Evolutionary conservation across 2,888 invertebrate genomes (phyloP).

Genomic region (Ormyrus thymus): DNA sequence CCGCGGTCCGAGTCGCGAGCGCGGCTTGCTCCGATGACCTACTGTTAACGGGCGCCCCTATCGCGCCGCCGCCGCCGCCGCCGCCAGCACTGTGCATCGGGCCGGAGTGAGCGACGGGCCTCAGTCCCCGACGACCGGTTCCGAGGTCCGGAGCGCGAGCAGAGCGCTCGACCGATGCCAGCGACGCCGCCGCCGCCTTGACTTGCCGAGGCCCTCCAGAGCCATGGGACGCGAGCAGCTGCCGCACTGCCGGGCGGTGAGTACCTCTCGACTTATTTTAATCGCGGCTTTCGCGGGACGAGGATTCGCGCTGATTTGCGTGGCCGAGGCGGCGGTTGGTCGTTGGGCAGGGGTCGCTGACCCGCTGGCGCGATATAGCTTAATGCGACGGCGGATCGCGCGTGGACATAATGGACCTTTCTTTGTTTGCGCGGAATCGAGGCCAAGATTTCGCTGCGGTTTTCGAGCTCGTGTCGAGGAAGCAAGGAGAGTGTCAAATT

Average conservation of each 20-base stretch:
- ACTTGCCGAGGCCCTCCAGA: conserved; percentile 14
- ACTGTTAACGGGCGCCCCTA: conserved; percentile 65
- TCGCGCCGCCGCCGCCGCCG: neutral
- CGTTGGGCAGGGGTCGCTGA: conserved; percentile 12
- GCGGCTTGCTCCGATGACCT: conserved; percentile 70
- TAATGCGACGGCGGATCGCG: conserved; percentile 13
- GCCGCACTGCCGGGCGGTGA: conserved; percentile 30
- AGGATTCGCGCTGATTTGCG: neutral
- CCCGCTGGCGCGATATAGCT: conserved; percentile 16
- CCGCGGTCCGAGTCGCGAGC: conserved; percentile 52
- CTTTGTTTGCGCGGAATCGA: conserved; percentile 35
- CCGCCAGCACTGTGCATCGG: neutral
- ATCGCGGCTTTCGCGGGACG: no score
- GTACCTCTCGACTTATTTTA: neutral
- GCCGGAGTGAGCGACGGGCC: conserved; percentile 7
- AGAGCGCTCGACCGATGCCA: conserved; percentile 28
- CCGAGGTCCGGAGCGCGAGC: conserved; percentile 61
- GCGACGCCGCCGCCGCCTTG: neutral
- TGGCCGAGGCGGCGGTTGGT: neutral
- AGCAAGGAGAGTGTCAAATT: neutral
- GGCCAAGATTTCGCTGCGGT: conserved; percentile 15
- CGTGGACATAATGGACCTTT: conserved; percentile 9
- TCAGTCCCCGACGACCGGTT: conserved; percentile 64
- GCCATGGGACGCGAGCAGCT: conserved; percentile 31
- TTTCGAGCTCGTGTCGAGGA: conserved; percentile 22